Evolutionary conservation across 1,140 invertebrate genomes (phyloP).

Genomic region (Ericerus pela): DNA sequence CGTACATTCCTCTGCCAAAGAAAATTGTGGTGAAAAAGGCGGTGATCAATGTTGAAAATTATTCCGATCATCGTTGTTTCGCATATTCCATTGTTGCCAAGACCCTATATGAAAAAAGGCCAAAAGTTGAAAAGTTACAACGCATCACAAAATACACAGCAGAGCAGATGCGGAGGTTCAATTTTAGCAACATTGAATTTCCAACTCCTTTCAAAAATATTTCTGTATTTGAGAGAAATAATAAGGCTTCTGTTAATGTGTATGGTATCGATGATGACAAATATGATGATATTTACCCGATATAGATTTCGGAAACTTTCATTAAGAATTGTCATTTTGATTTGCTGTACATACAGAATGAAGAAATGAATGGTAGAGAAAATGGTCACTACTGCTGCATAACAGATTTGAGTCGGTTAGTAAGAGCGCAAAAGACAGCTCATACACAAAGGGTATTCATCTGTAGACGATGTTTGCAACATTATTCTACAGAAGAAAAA

Average conservation of each 20-base stretch:
- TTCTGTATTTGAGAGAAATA: neutral
- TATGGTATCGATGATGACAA: neutral
- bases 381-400: neutral
- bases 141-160: neutral
- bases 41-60: constrained; percentile 1
- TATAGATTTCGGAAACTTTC: neutral
- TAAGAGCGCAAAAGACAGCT: neutral
- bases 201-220: neutral
- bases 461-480: neutral
- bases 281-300: neutral
- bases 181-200: neutral
- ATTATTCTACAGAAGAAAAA: neutral
- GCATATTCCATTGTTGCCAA: neutral
- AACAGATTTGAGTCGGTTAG: neutral
- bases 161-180: neutral
- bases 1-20: neutral
- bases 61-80: neutral
- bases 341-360: neutral
- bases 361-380: too few relatives aligned
- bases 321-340: neutral
- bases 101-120: neutral
- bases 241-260: neutral
- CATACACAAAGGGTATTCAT: neutral
- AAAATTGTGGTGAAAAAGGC: neutral
- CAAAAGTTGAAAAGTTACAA: neutral